Evolutionary conservation across 2,888 invertebrate genomes (phyloP).

Genomic region (Brachycybe producta): DNA sequence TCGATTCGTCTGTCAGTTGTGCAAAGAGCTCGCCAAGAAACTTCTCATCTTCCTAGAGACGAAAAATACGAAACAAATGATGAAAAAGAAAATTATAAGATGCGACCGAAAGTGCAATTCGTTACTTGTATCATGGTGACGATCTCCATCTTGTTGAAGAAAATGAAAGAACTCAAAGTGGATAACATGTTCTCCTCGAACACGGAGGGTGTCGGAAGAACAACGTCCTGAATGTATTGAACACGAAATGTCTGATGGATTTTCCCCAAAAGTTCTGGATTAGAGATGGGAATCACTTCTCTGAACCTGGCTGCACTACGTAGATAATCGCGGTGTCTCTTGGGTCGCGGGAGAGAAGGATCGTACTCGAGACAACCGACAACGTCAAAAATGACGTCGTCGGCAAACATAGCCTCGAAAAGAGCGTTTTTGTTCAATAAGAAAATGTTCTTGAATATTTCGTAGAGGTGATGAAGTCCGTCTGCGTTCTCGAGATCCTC

Average conservation of each 20-base stretch:
- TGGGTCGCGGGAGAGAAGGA: conserved; percentile 66
- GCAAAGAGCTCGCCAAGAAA: conserved; percentile 90
- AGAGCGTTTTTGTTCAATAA: conserved; percentile 92
- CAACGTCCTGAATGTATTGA: conserved; percentile 96
- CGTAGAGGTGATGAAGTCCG: conserved; percentile 84
- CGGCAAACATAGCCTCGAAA: conserved; percentile 93
- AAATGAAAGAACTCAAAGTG: conserved; percentile 95
- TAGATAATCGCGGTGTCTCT: conserved; percentile 91
- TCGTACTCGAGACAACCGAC: conserved; percentile 98
- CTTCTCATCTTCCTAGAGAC: conserved; percentile 79
- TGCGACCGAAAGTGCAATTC: conserved; percentile 11
- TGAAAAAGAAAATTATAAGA: conserved; percentile 8
- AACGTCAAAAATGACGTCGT: conserved; percentile 92
- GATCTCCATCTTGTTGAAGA: conserved; percentile 99
- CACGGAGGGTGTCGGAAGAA: conserved; percentile 94
- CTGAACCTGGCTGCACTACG: conserved; percentile 78
- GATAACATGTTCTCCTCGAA: conserved; percentile 99
- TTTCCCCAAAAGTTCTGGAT: conserved; percentile 86
- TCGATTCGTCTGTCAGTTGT: conserved; percentile 76
- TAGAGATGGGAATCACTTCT: conserved; percentile 76
- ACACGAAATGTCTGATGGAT: conserved; percentile 99
- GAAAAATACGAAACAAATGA: conserved; percentile 13
- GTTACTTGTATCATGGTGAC: conserved; percentile 72
- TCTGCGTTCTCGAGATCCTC: conserved; percentile 92
- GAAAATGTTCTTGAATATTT: conserved; percentile 98